Base-by-base conservation (phyloP, 2,113 vertebrate species). In the Psilopogon haemacephalus region DNA sequence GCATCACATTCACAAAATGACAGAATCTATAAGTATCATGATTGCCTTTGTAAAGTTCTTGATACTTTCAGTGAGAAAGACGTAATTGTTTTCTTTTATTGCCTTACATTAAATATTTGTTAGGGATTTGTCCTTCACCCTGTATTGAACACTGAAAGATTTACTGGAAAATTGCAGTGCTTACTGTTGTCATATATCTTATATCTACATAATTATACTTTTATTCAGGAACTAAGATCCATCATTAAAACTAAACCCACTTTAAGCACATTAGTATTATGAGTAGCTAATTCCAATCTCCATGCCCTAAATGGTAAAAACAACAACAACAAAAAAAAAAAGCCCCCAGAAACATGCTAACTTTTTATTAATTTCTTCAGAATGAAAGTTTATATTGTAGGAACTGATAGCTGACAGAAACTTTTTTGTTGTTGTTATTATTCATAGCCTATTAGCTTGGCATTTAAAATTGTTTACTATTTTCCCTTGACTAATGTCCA, bases 1-100 rank as follows among this genome's bases (percentile, higher is more conserved):
- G 11, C 20, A 15, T 20, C 11, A 7, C 23, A 6, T 28, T 60
- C 6, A 20, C 0, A 0, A n/a, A 55, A 64, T 70, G 26, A 24
- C 7, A 24, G 24, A 38, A 13, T 30, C 62, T 27, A 8, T 54
- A 48, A 54, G 15, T n/a, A 35, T 35, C 2, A 0, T 24, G 20
- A 28, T n/a, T 5, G 15, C 19, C 37, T 6, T 32, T 37, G 5
- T 60, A 65, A 78, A 70, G 42, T 48, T 74, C 33, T 78, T 50
- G 12, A 27, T 60, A 38, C 30, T 76, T 71, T 20, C 48, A 20
- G 17, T 38, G 58, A 14, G 32, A 81, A 11, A 24, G 40, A 56
- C 12, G 8, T 19, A 76, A 68, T 20, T 64, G 37, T 7, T 75
- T 72, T 54, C 12, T 52, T 82, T 72, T 38, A 52, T 8, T 65